Base-by-base conservation (phyloP, 2,888 invertebrate species). In the Sinodicranocentrus sp. region DNA sequence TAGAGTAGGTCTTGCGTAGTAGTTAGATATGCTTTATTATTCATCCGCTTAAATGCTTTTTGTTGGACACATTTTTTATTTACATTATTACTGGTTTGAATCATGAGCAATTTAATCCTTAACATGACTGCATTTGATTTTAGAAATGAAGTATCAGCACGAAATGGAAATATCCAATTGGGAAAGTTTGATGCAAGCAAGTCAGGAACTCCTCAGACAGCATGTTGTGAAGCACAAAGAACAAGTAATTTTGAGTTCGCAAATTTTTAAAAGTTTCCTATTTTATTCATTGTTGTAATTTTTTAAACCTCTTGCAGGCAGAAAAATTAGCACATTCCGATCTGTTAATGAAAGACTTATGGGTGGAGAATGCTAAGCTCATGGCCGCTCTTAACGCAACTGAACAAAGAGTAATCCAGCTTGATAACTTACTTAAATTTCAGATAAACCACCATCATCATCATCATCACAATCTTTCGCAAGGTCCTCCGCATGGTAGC, bases 331-430 rank as follows among this genome's bases (percentile, higher is more conserved):
- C 94, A 48, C 93, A 93, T 89, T 94, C 95, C 17, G 96, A 96
- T 90, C 90, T 94, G 89, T 92, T 96, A 61, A 94, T 95, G 23
- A 95, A 95, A 91, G 96, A 96, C 89, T 92, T 97, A 84, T 96
- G 94, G 91, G 93, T 96, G 70, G 96, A 96, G 91, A 96, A 96
- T 91, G 94, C 96, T 73, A 94, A 95, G 90, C 92, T 96, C 82
- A 92, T 93, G 82, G 94, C 94, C 21, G 93, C 93, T 75, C 91
- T 93, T 21, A 93, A 93, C 89, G 91, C 92, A 80, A 90, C 93
- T 33, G 92, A 93, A 89, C 92, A 93, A 89, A 73, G 87, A 39
- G 89, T 86, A 2, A 54, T 87, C 13, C 87, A 87, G 21, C 44
- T 87, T 21, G 87, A 87, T 70, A 87, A 86, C 61, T 65, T 87